Percentiles rank a stretch among this genome's conserved stretches.
phyloP scores from a whole-genome alignment of 2,113 vertebrate species.

The Chlamydotis undulata region DNA sequence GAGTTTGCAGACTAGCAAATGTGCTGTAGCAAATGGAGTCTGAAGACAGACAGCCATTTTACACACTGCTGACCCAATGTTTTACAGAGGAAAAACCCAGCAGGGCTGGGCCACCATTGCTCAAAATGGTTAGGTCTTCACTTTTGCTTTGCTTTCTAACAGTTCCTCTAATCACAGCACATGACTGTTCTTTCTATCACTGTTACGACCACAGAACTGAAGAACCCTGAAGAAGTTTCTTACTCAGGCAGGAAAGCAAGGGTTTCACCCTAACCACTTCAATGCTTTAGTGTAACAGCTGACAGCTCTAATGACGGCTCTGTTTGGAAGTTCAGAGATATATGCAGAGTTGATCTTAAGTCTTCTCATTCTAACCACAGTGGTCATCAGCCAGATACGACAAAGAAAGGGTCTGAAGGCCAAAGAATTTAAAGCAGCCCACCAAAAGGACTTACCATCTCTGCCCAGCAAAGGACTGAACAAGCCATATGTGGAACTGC shows the following conservation, averaged over 20 bases:
- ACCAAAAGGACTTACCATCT: background rate
- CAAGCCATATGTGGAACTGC: fast-evolving
- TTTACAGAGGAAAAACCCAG: background rate
- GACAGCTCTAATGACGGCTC: background rate
- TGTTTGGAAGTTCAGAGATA: background rate
- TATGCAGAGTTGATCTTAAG: background rate
- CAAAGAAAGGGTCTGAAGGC: background rate
- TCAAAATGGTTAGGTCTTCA: background rate
- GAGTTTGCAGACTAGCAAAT: background rate
- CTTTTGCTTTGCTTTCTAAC: background rate
- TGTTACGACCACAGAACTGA: background rate
- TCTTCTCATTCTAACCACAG: background rate
- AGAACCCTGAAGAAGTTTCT: background rate
- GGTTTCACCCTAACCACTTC: background rate
- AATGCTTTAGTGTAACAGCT: background rate
- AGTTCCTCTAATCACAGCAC: background rate
- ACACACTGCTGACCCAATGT: background rate
- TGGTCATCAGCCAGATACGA: background rate
- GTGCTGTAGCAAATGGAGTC: background rate
- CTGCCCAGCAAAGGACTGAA: background rate
- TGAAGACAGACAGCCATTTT: background rate
- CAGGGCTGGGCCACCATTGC: background rate
- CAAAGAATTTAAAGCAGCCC: background rate
- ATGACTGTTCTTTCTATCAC: background rate
- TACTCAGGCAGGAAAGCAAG: background rate